Evolutionary conservation across 2,888 invertebrate species (phyloP).

Genomic region (Plagiodera versicolora): DNA sequence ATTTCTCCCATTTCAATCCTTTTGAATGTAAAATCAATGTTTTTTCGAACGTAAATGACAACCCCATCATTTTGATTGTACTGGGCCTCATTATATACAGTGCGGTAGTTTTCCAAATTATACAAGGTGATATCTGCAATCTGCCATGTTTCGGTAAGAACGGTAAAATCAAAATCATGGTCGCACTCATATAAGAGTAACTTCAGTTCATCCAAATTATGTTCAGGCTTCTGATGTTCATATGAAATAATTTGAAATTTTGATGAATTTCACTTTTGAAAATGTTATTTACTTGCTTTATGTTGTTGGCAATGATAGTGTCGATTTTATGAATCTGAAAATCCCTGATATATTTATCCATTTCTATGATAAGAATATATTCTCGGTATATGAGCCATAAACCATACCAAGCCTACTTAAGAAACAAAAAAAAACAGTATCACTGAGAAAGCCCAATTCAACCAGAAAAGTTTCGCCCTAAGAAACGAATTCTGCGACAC

Average conservation of each 20-base stretch:
- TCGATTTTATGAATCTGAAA: conserved; percentile 3
- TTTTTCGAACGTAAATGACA: too few relatives aligned
- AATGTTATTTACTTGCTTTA: conserved; percentile 3
- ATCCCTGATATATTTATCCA: neutral
- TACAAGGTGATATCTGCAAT: conserved; percentile 5
- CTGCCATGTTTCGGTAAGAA: conserved; percentile 10
- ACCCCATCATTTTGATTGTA: too few relatives aligned
- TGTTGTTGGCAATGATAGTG: neutral
- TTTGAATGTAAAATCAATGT: neutral
- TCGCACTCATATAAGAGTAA: too few relatives aligned
- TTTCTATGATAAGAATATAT: neutral
- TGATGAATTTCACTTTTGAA: neutral
- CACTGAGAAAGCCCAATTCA: too few relatives aligned
- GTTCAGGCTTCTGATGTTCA: too few relatives aligned
- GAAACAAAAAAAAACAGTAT: too few relatives aligned
- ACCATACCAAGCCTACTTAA: too few relatives aligned
- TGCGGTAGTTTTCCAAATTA: conserved; percentile 2
- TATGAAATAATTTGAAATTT: too few relatives aligned
- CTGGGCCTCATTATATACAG: conserved; percentile 4
- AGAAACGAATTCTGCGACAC: neutral
- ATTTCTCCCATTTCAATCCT: neutral
- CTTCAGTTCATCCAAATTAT: too few relatives aligned
- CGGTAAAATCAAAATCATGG: conserved; percentile 3
- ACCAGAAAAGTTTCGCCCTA: neutral
- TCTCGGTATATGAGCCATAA: neutral